Evolutionary conservation across 2,113 vertebrate species (phyloP).

Genomic region (Gasterosteus aculeatus): DNA sequence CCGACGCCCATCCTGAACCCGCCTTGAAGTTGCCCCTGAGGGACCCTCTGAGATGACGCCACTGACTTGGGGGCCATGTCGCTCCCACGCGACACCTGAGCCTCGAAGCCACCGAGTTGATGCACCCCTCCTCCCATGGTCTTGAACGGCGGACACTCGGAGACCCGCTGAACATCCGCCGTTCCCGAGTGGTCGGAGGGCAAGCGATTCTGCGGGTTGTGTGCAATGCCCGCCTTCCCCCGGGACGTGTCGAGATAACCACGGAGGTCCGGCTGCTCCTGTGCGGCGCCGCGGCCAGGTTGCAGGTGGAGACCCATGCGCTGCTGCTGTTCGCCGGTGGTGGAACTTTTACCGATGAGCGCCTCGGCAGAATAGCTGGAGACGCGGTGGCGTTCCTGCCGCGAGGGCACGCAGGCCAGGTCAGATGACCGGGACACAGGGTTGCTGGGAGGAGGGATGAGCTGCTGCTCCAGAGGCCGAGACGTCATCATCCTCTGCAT

Average conservation of each 20-base stretch:
- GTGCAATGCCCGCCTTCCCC: conserved; percentile 86
- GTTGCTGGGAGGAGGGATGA: conserved; percentile 90
- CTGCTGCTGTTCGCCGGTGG: conserved; percentile 84
- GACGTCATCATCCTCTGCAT: conserved; percentile 95
- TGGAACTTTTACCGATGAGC: conserved; percentile 93
- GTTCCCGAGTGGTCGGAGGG: conserved; percentile 84
- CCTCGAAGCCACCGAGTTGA: conserved; percentile 86
- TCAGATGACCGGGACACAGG: conserved; percentile 88
- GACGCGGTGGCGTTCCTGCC: conserved; percentile 94
- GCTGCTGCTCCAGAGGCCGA: conserved; percentile 91
- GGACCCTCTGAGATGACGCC: conserved; percentile 83
- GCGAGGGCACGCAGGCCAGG: conserved; percentile 88
- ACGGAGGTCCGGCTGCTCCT: conserved; percentile 93
- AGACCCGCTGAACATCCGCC: conserved; percentile 86
- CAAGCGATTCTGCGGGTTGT: conserved; percentile 89
- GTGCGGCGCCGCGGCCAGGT: conserved; percentile 78
- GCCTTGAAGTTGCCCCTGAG: conserved; percentile 86
- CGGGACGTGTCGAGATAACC: conserved; percentile 91
- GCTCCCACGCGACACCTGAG: conserved; percentile 89
- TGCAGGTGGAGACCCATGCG: conserved; percentile 92
- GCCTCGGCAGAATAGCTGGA: conserved; percentile 98
- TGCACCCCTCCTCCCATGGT: conserved; percentile 76
- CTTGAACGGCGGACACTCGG: conserved; percentile 94
- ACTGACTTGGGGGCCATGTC: conserved; percentile 87
- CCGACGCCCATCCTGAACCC: conserved; percentile 88